These are phyloP conservation scores for Picus viridis DNA, from an alignment of 2,797 vertebrate species.

Conservation along the genomic window DNA sequence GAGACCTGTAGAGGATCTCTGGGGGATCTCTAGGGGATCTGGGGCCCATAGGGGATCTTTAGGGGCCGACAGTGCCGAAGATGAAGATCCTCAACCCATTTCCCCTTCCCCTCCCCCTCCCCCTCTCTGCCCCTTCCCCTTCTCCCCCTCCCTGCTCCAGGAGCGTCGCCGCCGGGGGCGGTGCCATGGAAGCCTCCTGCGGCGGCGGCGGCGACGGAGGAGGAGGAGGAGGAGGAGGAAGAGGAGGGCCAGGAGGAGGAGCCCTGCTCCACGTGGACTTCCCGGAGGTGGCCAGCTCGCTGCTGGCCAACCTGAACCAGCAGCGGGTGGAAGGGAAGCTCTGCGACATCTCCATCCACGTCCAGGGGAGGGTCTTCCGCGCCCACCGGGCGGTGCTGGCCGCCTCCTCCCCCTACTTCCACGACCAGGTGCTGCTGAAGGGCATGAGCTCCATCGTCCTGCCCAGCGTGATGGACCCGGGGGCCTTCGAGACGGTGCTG, in stretches of 20 bases:
- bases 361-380: slow-evolving; percentile 91
- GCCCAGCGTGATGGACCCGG: slow-evolving; percentile 91
- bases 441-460: slow-evolving; percentile 89
- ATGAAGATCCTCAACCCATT: too few relatives aligned
- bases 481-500: slow-evolving; percentile 91
- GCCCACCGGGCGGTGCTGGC: slow-evolving; percentile 94
- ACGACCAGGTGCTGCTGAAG: slow-evolving; percentile 93
- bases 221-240: too few relatives aligned
- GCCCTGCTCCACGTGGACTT: slow-evolving; percentile 73
- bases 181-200: not conserved
- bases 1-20: too few relatives aligned
- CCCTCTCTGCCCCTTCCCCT: too few relatives aligned
- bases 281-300: slow-evolving; percentile 84
- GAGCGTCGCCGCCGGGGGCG: not conserved
- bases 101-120: too few relatives aligned
- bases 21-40: too few relatives aligned
- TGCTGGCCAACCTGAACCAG: slow-evolving; percentile 90
- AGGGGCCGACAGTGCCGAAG: too few relatives aligned
- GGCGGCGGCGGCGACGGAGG: not conserved
- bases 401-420: slow-evolving; percentile 93
- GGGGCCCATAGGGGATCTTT: too few relatives aligned
- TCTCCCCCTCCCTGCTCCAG: not conserved
- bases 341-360: slow-evolving; percentile 93
- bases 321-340: slow-evolving; percentile 90
- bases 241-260: too few relatives aligned